These are phyloP conservation scores for Julus scandinavius DNA, from an alignment of 2,888 invertebrate genomes.

Conservation along the genomic window DNA sequence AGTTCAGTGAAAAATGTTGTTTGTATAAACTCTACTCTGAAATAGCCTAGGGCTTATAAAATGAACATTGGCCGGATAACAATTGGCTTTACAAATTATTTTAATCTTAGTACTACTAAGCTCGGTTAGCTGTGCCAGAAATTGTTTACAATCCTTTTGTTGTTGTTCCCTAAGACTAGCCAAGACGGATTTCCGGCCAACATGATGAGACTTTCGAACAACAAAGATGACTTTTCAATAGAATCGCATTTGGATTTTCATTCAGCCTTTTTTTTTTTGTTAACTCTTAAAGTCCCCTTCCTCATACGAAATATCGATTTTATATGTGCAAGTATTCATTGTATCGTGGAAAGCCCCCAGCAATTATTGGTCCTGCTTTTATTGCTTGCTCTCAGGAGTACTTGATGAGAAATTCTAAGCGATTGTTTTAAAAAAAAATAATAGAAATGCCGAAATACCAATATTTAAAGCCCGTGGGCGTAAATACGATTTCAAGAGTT, in stretches of 20 bases:
- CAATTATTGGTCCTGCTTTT: constrained; percentile 21
- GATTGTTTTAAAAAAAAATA: not conserved
- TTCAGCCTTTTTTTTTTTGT: not conserved
- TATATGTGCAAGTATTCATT: constrained; percentile 21
- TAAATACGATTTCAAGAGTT: not conserved
- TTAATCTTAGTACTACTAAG: not conserved
- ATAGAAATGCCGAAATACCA: not conserved
- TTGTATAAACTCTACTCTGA: not conserved
- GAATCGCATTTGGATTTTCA: constrained; percentile 21
- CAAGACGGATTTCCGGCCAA: constrained; percentile 27
- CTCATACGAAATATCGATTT: constrained; percentile 40
- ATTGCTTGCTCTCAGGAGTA: not conserved
- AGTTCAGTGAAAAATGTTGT: not conserved
- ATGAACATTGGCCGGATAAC: not conserved
- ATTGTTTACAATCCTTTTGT: constrained; percentile 14
- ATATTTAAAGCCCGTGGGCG: not conserved
- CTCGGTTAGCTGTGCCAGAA: not conserved
- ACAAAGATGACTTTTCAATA: constrained; percentile 33
- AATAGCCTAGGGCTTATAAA: not conserved
- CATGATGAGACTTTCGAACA: constrained; percentile 33
- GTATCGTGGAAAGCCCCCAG: not conserved
- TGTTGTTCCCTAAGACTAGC: not conserved
- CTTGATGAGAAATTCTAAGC: constrained; percentile 10
- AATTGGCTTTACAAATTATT: constrained; percentile 21
- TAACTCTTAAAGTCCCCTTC: not conserved